phyloP scores from a whole-genome alignment of 2,113 vertebrate genomes.

The Cyrtonyx montezumae region DNA sequence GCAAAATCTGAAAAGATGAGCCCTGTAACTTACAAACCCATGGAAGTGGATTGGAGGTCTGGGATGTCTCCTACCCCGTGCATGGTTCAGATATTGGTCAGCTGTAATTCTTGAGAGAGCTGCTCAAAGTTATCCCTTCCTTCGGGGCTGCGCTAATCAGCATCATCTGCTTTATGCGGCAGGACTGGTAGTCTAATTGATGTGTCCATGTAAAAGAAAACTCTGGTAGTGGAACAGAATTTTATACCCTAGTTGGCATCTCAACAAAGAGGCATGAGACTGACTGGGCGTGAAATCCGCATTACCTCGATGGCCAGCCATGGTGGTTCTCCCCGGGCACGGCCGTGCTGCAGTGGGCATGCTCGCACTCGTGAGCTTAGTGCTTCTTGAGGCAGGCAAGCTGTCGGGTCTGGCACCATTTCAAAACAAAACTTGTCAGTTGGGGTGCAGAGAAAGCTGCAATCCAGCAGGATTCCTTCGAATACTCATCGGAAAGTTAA shows the following conservation, averaged over 20 bases:
- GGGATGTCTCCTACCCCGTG: neutral
- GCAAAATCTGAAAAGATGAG: neutral
- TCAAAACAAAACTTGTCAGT: neutral
- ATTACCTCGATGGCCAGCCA: neutral
- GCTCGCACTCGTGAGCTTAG: fast-evolving
- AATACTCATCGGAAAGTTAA: neutral
- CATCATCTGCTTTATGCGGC: neutral
- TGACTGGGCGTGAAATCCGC: neutral
- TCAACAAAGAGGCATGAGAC: neutral
- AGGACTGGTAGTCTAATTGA: neutral
- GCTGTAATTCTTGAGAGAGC: neutral
- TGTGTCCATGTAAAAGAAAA: neutral
- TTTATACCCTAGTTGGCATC: neutral
- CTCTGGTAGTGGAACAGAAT: neutral
- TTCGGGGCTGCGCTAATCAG: conserved; percentile 26
- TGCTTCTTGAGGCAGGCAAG: neutral
- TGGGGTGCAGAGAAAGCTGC: neutral
- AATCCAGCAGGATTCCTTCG: neutral
- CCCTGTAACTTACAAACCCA: neutral
- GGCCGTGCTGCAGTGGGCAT: fast-evolving
- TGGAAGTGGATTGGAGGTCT: neutral
- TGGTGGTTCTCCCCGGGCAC: neutral
- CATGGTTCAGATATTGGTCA: neutral
- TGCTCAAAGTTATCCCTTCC: neutral
- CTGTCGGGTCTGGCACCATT: neutral